Conservation (phyloP, 2,113 vertebrate genomes). For the Cottus gobio region DNA sequence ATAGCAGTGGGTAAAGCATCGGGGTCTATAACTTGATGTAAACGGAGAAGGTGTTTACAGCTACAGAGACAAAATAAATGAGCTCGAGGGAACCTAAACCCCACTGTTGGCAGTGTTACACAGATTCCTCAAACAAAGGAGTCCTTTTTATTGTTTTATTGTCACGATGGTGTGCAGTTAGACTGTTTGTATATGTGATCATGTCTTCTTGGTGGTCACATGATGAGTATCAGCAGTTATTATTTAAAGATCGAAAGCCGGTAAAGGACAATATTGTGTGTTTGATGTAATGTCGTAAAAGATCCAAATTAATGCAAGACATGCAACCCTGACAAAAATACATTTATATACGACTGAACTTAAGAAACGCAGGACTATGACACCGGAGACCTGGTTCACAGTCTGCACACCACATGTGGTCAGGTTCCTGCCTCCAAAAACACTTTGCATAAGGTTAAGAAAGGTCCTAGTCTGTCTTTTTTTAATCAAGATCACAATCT, state of each 20-base stretch:
- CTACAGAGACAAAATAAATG: slow-evolving; percentile 48
- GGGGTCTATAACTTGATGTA: slow-evolving; percentile 35
- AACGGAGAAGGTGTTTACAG: slow-evolving; percentile 66
- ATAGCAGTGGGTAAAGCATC: slow-evolving; percentile 40
- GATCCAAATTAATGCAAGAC: slow-evolving; percentile 3
- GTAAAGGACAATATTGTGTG: not conserved
- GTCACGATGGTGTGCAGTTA: slow-evolving; percentile 26
- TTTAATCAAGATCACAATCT: slow-evolving; percentile 3
- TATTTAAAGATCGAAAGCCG: slow-evolving; percentile 4
- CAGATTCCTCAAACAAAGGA: slow-evolving; percentile 44
- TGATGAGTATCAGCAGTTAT: not conserved
- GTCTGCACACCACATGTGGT: not conserved
- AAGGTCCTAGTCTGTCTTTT: not conserved
- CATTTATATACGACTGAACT: not conserved
- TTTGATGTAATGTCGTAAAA: not conserved
- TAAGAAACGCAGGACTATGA: not conserved
- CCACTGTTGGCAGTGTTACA: slow-evolving; percentile 26
- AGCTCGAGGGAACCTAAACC: slow-evolving; percentile 45
- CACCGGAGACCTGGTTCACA: not conserved
- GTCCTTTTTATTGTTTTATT: slow-evolving; percentile 44
- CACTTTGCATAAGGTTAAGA: not conserved
- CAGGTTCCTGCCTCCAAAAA: not conserved
- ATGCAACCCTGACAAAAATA: not conserved
- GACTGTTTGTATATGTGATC: slow-evolving; percentile 19
- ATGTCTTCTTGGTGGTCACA: not conserved